Evolutionary conservation across 2,888 invertebrate species (phyloP), one percentile per base, ranked within the genome.

Genomic region (Andrena haemorrhoa): DNA sequence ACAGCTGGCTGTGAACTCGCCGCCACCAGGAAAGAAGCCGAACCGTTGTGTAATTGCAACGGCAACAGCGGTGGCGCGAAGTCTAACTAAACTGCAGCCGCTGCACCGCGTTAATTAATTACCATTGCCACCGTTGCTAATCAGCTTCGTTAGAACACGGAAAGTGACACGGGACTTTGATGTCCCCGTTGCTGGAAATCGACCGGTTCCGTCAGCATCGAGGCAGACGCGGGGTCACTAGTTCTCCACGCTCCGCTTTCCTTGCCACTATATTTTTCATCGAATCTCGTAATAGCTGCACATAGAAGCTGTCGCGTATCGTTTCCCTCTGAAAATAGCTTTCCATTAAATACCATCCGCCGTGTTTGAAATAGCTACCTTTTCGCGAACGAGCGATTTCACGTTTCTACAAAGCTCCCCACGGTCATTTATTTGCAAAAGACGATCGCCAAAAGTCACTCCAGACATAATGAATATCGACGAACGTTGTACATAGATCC

Each of bases 61-160:
- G 20, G 47, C 16, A 75, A 64, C 61, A 64, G 20, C 47, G 23
- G 35, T 56, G 20, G n/a, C 58, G 69, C 33, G 58, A 58, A 60
- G 41, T 79, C 76, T 35, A 68, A 79, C 69, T 76, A 29, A 76
- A 79, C 69, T 79, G 60, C 69, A 76, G 63, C 58, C 51, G 23
- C 51, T 64, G 51, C 35, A 26, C 31, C 35, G 41, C 58, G 70
- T 76, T 79, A 76, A 79, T 79, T 79, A 79, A 79, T 76, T 60
- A 76, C 56, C 76, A 65, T 65, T 69, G 69, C 51, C 68, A 16
- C 58, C 60, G 76, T 60, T 65, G 70, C 65, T 79, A 79, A 70
- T 76, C 76, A 79, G 76, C 56, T 76, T 79, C 76, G 76, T 79
- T 70, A 76, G 77, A 79, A 76, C 64, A 10, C 35, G 49, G 70